These are phyloP conservation scores for Acrossocheilus fasciatus DNA, from an alignment of 2,797 vertebrate species.

Conservation along the genomic window DNA sequence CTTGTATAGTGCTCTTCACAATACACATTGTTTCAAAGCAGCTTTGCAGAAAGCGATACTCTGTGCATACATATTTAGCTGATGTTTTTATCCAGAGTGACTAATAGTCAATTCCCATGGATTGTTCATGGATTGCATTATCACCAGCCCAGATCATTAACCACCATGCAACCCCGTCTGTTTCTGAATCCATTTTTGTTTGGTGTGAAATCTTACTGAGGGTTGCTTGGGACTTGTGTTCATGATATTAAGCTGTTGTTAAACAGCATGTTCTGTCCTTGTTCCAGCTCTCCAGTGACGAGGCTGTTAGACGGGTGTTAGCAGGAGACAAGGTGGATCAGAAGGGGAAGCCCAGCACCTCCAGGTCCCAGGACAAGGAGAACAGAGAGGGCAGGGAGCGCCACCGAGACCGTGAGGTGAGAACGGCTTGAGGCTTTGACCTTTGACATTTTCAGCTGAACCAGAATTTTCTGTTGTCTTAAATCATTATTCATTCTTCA, in stretches of 20 bases:
- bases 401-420: slow-evolving; percentile 81
- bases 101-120: background rate
- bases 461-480: slow-evolving; percentile 5
- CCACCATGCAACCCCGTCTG: background rate
- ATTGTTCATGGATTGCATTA: background rate
- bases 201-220: background rate
- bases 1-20: background rate
- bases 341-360: slow-evolving; percentile 78
- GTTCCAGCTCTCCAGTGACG: slow-evolving; percentile 89
- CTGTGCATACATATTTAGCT: background rate
- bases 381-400: slow-evolving; percentile 76
- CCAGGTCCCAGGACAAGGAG: slow-evolving; percentile 84
- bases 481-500: background rate
- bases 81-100: background rate
- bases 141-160: background rate
- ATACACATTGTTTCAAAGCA: background rate
- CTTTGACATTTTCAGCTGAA: background rate
- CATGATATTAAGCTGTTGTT: background rate
- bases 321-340: slow-evolving; percentile 85
- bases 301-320: slow-evolving; percentile 90
- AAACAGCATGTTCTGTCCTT: background rate
- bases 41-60: background rate
- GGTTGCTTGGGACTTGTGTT: background rate
- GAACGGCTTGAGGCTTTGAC: slow-evolving; percentile 13
- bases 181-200: background rate